Percentiles rank a stretch among this genome's conserved stretches.
Conservation (phyloP, 2,797 vertebrate species). For the Takifugu ocellatus region DNA sequence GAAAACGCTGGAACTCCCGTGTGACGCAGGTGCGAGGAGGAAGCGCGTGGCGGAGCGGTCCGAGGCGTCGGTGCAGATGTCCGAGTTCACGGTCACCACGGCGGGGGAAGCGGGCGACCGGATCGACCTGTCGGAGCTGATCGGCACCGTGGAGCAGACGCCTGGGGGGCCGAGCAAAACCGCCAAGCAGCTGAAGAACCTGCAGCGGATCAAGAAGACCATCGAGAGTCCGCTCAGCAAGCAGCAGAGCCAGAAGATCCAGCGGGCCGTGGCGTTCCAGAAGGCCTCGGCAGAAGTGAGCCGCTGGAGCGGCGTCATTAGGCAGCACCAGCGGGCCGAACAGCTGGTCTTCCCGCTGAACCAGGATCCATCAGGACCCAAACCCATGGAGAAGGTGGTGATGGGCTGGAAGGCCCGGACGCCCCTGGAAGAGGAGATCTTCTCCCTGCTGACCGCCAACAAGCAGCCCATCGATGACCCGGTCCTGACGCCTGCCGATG, state of each 20-base stretch:
- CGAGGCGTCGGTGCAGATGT: constrained; percentile 83
- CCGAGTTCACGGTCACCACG: constrained; percentile 82
- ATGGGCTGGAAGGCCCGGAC: constrained; percentile 81
- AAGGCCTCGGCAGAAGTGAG: constrained; percentile 76
- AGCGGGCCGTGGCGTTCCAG: constrained; percentile 82
- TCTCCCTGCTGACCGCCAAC: constrained; percentile 79
- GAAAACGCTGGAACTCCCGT: no score
- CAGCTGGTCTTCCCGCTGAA: constrained; percentile 87
- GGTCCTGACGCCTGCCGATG: constrained; percentile 77
- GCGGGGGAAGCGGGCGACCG: constrained; percentile 78
- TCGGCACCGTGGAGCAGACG: constrained; percentile 66
- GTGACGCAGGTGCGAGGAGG: constrained; percentile 68
- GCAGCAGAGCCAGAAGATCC: constrained; percentile 81
- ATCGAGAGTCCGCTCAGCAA: constrained; percentile 82
- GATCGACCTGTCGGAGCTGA: constrained; percentile 82
- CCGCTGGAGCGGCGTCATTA: constrained; percentile 81
- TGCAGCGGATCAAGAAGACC: constrained; percentile 66
- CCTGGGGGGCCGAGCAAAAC: constrained; percentile 62
- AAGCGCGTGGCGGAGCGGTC: constrained; percentile 80
- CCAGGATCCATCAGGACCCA: constrained; percentile 69
- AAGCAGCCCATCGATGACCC: constrained; percentile 83
- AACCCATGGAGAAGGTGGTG: constrained; percentile 77
- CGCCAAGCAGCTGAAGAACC: constrained; percentile 79
- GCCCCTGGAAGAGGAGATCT: constrained; percentile 88
- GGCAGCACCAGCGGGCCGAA: constrained; percentile 81